These are phyloP conservation scores for Tautogolabrus adspersus DNA, from an alignment of 2,113 vertebrate species.

Conservation along the genomic window DNA sequence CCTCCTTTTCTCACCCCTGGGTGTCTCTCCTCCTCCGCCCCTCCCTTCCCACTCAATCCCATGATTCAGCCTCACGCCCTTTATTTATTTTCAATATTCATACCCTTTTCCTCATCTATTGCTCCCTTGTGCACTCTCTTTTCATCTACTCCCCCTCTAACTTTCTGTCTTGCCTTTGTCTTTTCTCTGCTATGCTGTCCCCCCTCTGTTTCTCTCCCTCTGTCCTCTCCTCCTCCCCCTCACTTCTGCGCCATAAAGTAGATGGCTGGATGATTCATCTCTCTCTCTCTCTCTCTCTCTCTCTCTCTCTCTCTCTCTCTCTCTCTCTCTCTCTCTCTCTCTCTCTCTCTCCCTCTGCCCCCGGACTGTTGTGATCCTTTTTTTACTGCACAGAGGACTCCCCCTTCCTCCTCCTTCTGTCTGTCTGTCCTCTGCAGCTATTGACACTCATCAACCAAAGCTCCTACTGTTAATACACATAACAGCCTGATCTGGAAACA, in stretches of 20 bases:
- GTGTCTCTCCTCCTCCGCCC: slow-evolving; percentile 7
- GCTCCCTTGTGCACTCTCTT: slow-evolving; percentile 28
- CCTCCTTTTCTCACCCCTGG: neutral
- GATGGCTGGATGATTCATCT: slow-evolving; percentile 66
- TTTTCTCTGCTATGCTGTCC: slow-evolving; percentile 31
- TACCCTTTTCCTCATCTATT: neutral
- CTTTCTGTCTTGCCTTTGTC: slow-evolving; percentile 24
- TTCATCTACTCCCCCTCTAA: slow-evolving; percentile 36
- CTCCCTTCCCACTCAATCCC: neutral
- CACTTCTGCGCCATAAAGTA: slow-evolving; percentile 59
- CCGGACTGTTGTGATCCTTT: slow-evolving; percentile 67
- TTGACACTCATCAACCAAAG: slow-evolving; percentile 47
- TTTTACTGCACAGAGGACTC: slow-evolving; percentile 59
- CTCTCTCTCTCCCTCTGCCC: slow-evolving; percentile 39
- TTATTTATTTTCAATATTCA: slow-evolving; percentile 30
- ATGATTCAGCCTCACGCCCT: slow-evolving; percentile 28
- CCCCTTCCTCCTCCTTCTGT: slow-evolving; percentile 25
- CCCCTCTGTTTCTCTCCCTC: slow-evolving; percentile 25
- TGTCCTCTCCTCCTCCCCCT: slow-evolving; percentile 49
- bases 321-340: too few relatives aligned
- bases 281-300: neutral
- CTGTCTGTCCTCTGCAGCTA: slow-evolving; percentile 56
- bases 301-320: too few relatives aligned
- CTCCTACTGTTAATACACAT: slow-evolving; percentile 27
- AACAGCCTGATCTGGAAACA: slow-evolving; percentile 32